Conservation (phyloP, 2,888 invertebrate species). For the Emmelina monodactyla region DNA sequence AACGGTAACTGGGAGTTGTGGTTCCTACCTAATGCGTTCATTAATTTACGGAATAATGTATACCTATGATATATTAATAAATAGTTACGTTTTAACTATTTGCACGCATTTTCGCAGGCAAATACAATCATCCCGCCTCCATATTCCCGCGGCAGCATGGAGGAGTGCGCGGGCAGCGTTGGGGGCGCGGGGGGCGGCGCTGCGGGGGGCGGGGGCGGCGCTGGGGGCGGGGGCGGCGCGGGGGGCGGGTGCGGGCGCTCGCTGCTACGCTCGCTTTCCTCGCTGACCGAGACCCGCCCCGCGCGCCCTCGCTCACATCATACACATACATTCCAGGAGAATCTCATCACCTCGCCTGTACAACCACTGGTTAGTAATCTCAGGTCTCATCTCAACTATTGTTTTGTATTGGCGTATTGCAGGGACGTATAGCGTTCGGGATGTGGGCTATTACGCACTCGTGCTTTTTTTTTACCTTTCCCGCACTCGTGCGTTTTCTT, state of each 20-base stretch:
- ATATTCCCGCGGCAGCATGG: slow-evolving; percentile 80
- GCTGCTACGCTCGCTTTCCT: slow-evolving; percentile 68
- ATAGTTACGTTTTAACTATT: too few species aligned
- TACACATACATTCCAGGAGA: slow-evolving; percentile 34
- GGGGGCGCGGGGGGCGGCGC: slow-evolving; percentile 74
- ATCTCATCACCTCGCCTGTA: slow-evolving; percentile 41
- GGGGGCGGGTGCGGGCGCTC: slow-evolving; percentile 45
- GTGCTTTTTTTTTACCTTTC: too few species aligned
- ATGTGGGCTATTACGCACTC: too few species aligned
- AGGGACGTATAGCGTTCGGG: too few species aligned
- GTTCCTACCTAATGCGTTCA: too few species aligned
- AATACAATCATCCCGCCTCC: slow-evolving; percentile 85
- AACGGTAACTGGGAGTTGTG: too few species aligned
- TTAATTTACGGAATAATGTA: too few species aligned
- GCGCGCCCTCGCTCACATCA: slow-evolving; percentile 18
- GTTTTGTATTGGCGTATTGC: too few species aligned
- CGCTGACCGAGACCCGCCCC: slow-evolving; percentile 45
- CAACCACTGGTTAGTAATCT: slow-evolving; percentile 30
- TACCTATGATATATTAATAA: too few species aligned
- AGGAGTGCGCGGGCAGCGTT: slow-evolving; percentile 50
- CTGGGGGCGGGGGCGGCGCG: too few species aligned
- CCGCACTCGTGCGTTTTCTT: too few species aligned
- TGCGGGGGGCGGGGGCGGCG: slow-evolving; percentile 60
- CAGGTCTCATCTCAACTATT: too few species aligned
- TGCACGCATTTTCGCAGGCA: slow-evolving; percentile 58